Evolutionary conservation across 2,797 vertebrate genomes (phyloP).

Genomic region (Coccyzus lansbergi): DNA sequence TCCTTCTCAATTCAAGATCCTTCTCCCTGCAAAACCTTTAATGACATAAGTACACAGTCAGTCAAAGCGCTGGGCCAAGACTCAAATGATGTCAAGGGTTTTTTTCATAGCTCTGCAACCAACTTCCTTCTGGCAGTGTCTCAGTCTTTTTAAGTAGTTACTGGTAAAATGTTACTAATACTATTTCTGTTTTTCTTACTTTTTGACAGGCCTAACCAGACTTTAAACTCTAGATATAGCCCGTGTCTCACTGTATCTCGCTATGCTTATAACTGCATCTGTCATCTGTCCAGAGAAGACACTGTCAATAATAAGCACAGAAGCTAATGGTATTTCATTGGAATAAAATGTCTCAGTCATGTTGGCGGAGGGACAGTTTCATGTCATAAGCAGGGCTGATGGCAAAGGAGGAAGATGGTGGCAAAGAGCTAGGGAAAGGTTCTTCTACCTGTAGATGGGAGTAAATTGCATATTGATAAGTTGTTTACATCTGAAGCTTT

Average conservation of each 20-base stretch:
- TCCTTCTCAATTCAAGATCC: not conserved
- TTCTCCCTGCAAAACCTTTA: not conserved
- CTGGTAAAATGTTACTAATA: not conserved
- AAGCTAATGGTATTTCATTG: not conserved
- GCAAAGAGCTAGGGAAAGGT: not conserved
- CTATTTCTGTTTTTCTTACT: not conserved
- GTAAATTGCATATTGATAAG: not conserved
- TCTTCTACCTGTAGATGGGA: not conserved
- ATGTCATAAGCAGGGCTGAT: not conserved
- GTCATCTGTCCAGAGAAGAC: not conserved
- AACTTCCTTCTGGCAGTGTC: not conserved
- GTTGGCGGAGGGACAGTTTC: not conserved
- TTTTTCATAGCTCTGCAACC: not conserved
- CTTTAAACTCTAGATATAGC: not conserved
- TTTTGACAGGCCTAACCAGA: not conserved
- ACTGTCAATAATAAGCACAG: not conserved
- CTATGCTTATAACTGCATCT: not conserved
- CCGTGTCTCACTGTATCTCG: not conserved
- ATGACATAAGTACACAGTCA: not conserved
- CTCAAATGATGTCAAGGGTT: not conserved
- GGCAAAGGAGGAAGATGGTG: not conserved
- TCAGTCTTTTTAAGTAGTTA: not conserved
- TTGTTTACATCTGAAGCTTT: not conserved
- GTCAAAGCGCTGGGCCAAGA: not conserved
- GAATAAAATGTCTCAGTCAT: not conserved